Percentiles rank a stretch among this genome's conserved stretches.
These are phyloP conservation scores for Latrodectus hesperus DNA, from an alignment of 2,888 invertebrate species.

Conservation along the genomic window DNA sequence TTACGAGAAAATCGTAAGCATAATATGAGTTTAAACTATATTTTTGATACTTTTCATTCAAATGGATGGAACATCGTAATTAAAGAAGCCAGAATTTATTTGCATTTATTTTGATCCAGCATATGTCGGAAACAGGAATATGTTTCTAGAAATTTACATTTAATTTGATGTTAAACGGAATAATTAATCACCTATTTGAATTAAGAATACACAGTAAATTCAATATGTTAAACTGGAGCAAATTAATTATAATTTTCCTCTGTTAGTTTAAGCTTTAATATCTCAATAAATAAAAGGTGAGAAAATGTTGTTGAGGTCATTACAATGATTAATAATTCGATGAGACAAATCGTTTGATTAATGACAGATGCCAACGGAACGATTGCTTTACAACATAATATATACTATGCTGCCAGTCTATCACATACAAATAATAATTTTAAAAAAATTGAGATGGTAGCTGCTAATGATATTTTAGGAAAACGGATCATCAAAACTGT, in stretches of 20 bases:
- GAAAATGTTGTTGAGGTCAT: not conserved
- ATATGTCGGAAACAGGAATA: no score
- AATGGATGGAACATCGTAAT: no score
- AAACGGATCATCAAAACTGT: not conserved
- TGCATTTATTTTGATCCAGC: no score
- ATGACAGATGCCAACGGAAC: not conserved
- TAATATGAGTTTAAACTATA: no score
- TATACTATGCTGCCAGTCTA: not conserved
- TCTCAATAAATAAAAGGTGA: not conserved
- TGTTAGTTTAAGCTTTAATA: not conserved
- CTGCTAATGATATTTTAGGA: not conserved
- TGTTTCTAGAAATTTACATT: no score
- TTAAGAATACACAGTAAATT: no score
- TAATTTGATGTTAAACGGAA: no score
- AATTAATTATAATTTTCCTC: not conserved
- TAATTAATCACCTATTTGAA: no score
- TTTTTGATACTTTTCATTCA: no score
- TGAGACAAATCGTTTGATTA: slow-evolving; percentile 3
- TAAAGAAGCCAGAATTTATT: no score
- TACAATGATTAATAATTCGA: not conserved
- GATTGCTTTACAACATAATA: not conserved
- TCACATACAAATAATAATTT: not conserved
- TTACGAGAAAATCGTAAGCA: no score
- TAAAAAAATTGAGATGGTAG: not conserved
- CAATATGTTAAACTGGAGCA: not conserved